Conservation (phyloP, 1,140 invertebrate species). For the Melipona quadrifasciata region DNA sequence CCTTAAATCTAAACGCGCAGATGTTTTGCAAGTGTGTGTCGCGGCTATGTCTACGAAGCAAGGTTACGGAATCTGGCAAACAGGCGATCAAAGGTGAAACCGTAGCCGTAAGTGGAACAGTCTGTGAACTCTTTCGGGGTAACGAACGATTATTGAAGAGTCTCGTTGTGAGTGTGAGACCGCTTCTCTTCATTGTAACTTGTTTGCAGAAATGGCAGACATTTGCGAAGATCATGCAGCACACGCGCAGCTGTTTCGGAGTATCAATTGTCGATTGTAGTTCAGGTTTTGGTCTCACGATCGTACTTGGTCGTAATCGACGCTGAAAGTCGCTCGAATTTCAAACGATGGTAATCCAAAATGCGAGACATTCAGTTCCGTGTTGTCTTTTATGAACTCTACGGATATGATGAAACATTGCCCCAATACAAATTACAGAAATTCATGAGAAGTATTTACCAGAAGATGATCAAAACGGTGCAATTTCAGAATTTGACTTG, state of each 20-base stretch:
- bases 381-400: no score
- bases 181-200: neutral
- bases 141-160: neutral
- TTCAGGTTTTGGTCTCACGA: neutral
- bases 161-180: neutral
- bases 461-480: no score
- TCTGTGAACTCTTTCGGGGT: neutral
- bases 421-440: no score
- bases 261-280: neutral
- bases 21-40: neutral
- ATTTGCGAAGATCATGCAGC: neutral
- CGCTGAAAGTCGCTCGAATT: neutral
- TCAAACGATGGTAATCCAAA: neutral
- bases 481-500: no score
- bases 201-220: neutral
- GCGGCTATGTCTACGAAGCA: neutral
- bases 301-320: neutral
- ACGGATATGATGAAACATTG: neutral
- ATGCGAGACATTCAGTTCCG: no score
- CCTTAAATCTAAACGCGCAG: neutral
- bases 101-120: neutral
- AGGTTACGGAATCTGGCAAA: neutral
- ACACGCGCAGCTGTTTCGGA: conserved; percentile 14
- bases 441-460: no score
- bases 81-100: neutral